These are phyloP conservation scores for Resseliella maxima DNA, from an alignment of 2,888 invertebrate genomes.

Conservation along the genomic window DNA sequence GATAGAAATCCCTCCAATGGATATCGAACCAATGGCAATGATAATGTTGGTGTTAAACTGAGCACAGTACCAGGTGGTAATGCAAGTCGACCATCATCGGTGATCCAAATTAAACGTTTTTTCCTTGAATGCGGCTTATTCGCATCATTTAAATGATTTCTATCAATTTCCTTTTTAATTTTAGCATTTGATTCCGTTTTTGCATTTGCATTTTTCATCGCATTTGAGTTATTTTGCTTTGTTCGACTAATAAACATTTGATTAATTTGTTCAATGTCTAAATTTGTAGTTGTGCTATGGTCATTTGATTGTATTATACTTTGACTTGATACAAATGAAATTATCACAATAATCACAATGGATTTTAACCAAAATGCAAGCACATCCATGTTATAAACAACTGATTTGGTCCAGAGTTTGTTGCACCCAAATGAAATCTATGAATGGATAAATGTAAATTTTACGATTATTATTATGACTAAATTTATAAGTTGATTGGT, in stretches of 20 bases:
- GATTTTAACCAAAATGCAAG: background rate
- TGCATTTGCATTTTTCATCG: background rate
- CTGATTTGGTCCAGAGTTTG: background rate
- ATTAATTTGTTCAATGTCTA: background rate
- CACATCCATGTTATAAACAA: background rate
- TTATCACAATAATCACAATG: background rate
- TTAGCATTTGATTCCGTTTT: background rate
- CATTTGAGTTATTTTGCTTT: conserved; percentile 5
- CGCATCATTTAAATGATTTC: no score
- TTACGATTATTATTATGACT: no score
- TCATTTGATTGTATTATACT: conserved; percentile 12
- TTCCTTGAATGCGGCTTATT: conserved; percentile 77
- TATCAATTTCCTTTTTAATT: no score
- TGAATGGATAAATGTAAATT: background rate
- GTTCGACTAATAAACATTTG: background rate
- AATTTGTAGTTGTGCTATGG: background rate
- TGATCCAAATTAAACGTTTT: conserved; percentile 86
- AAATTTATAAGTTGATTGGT: no score
- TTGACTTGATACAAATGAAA: conserved; percentile 15
- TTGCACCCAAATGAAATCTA: background rate
- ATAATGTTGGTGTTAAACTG: conserved; percentile 82
- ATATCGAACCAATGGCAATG: conserved; percentile 85
- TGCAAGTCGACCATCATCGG: conserved; percentile 84
- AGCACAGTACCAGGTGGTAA: conserved; percentile 85
- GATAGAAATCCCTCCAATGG: conserved; percentile 88